Conservation (phyloP, 2,797 vertebrate genomes). For the Anguilla obscura region DNA sequence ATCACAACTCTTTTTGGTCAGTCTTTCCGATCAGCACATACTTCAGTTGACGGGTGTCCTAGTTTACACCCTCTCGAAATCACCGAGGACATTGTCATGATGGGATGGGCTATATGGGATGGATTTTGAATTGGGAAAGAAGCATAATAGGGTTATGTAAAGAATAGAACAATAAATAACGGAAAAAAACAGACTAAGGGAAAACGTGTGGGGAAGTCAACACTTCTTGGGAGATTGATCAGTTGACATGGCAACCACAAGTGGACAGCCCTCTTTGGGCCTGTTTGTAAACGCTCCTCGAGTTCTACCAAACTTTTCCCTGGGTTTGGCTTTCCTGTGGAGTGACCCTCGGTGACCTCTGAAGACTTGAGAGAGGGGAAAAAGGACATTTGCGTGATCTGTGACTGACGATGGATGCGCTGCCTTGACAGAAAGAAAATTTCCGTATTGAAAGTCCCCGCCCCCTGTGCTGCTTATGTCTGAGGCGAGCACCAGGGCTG, state of each 20-base stretch:
- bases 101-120: background rate
- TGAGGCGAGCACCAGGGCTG: background rate
- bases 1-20: too few relatives aligned
- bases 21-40: background rate
- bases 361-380: background rate
- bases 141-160: background rate
- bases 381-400: background rate
- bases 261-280: background rate
- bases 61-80: background rate
- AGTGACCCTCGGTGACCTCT: background rate
- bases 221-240: background rate
- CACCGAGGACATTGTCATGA: background rate
- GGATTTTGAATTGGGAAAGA: background rate
- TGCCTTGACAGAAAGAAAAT: background rate
- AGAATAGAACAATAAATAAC: background rate
- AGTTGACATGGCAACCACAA: slow-evolving; percentile 14
- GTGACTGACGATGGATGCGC: background rate
- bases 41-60: background rate
- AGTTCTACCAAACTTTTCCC: background rate
- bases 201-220: background rate
- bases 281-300: background rate
- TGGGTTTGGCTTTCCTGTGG: background rate
- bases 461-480: slow-evolving; percentile 23
- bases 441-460: background rate
- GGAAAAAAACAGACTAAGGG: background rate